These are phyloP conservation scores for Argyra leucocephala DNA, from an alignment of 2,888 invertebrate genomes.

Conservation along the genomic window DNA sequence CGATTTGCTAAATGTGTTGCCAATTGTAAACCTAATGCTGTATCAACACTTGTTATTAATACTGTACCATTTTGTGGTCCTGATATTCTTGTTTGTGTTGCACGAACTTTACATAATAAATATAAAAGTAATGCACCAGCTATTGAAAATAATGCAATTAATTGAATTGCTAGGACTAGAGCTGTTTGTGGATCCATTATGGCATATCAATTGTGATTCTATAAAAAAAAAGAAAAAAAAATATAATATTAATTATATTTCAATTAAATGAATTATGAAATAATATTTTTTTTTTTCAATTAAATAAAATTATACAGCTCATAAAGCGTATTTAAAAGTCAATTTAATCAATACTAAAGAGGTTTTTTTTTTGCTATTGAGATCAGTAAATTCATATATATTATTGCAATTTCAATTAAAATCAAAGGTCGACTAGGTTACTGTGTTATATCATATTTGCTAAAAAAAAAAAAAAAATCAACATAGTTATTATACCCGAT, in stretches of 20 bases:
- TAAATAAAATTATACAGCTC: too few relatives aligned
- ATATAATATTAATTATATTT: background rate
- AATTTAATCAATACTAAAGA: too few relatives aligned
- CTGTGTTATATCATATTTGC: too few relatives aligned
- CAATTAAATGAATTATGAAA: too few relatives aligned
- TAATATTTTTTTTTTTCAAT: too few relatives aligned
- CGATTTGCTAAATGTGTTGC: constrained; percentile 61
- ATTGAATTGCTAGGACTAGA: constrained; percentile 67
- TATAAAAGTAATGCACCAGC: constrained; percentile 74
- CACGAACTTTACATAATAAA: constrained; percentile 63
- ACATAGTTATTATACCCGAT: too few relatives aligned
- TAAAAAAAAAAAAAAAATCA: too few relatives aligned
- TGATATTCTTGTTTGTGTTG: constrained; percentile 46
- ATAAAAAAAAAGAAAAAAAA: background rate
- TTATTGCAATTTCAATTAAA: too few relatives aligned
- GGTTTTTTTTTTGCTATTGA: too few relatives aligned
- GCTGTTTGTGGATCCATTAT: constrained; percentile 74
- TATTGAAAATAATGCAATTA: constrained; percentile 70
- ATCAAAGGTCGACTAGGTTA: too few relatives aligned
- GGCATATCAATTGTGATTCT: constrained; percentile 32
- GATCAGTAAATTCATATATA: too few relatives aligned
- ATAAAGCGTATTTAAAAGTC: too few relatives aligned
- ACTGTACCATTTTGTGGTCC: constrained; percentile 56
- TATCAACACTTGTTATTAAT: constrained; percentile 70
- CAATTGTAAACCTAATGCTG: constrained; percentile 67